phyloP scores from a whole-genome alignment of 2,113 vertebrate genomes.

The Kryptolebias marmoratus region DNA sequence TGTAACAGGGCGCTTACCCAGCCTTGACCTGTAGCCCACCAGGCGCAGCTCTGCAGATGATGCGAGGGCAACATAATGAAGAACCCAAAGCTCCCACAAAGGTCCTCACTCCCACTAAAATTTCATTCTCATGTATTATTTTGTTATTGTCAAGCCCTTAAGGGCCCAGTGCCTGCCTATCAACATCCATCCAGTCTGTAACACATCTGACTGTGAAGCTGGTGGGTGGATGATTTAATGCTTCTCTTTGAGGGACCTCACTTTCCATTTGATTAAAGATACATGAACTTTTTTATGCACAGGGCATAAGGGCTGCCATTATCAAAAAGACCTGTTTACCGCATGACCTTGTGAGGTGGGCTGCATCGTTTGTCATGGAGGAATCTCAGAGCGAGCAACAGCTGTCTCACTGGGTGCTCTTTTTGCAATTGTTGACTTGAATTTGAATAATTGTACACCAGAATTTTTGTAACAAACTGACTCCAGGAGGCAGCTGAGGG shows the following conservation, averaged over 20 bases:
- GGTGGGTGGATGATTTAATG: conserved; percentile 49
- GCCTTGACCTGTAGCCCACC: conserved; percentile 42
- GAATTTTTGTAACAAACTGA: conserved; percentile 26
- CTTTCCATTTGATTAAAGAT: conserved; percentile 31
- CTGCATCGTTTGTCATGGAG: conserved; percentile 18
- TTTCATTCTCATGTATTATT: conserved; percentile 24
- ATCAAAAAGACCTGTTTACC: conserved; percentile 4
- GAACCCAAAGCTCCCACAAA: conserved; percentile 26
- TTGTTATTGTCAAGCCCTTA: conserved; percentile 37
- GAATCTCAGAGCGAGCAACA: conserved; percentile 10
- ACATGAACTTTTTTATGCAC: conserved; percentile 1
- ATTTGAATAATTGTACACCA: conserved; percentile 33
- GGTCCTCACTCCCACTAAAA: conserved; percentile 42
- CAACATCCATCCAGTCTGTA: conserved; percentile 23
- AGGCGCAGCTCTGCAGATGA: conserved; percentile 19
- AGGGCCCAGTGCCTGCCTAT: conserved; percentile 21
- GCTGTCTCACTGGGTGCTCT: conserved; percentile 29
- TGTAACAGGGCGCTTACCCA: conserved; percentile 30
- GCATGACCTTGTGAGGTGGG: conserved; percentile 19
- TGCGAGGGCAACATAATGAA: conserved; percentile 2
- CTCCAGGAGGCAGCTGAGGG: not conserved
- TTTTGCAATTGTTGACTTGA: conserved; percentile 25
- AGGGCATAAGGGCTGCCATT: conserved; percentile 18
- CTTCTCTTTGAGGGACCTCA: conserved; percentile 30
- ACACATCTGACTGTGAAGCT: conserved; percentile 26